Percentiles rank a stretch among this genome's conserved stretches.
Conservation (phyloP, 2,113 vertebrate genomes). For the Oreocharis arfaki region DNA sequence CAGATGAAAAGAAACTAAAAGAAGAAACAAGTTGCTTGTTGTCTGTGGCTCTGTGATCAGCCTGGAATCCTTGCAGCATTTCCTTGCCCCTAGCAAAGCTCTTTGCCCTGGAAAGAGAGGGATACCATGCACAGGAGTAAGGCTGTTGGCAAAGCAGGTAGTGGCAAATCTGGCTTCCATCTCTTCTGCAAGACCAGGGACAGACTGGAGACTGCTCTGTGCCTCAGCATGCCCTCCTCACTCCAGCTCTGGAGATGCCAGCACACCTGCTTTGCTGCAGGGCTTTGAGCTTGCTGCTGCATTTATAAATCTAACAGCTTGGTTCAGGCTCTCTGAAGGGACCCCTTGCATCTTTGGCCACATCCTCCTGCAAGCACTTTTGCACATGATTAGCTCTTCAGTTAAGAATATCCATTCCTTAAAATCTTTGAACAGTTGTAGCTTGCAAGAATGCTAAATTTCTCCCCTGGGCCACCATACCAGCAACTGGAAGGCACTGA, state of each 20-base stretch:
- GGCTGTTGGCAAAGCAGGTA: background rate
- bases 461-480: background rate
- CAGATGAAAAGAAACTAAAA: background rate
- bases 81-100: background rate
- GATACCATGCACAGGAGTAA: background rate
- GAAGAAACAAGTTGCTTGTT: background rate
- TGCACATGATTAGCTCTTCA: background rate
- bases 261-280: background rate
- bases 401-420: background rate
- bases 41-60: background rate
- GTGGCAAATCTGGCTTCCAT: background rate
- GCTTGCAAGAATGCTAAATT: background rate
- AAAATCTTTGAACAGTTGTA: background rate
- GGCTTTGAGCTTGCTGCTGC: background rate
- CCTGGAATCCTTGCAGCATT: background rate
- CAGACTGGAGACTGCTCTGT: background rate
- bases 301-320: background rate
- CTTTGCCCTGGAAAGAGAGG: background rate
- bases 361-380: background rate
- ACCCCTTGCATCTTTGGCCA: fast-evolving
- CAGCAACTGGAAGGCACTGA: background rate
- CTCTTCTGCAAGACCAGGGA: background rate
- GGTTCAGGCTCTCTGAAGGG: background rate
- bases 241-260: background rate
- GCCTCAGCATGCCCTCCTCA: fast-evolving